Percentiles rank a stretch among this genome's conserved stretches.
Conservation (phyloP, 2,113 vertebrate species). For the Phyllostomus hastatus region DNA sequence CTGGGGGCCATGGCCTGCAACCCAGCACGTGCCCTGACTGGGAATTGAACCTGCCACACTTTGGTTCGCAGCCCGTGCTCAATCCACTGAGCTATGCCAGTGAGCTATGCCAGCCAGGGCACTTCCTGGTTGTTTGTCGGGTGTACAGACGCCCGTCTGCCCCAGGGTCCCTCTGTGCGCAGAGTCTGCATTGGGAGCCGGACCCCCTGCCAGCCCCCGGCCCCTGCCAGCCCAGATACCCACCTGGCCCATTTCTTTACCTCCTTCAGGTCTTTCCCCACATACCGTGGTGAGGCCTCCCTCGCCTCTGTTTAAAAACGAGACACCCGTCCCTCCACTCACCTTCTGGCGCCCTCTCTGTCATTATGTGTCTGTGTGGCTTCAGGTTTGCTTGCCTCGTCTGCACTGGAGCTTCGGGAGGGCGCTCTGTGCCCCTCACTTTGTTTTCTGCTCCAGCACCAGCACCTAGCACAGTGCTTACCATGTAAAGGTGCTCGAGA, state of each 20-base stretch:
- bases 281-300: not conserved
- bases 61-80: no score
- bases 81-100: no score
- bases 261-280: not conserved
- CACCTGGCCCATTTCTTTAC: not conserved
- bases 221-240: not conserved
- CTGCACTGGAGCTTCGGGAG: not conserved
- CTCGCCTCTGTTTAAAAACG: not conserved
- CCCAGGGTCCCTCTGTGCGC: not conserved
- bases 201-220: no score
- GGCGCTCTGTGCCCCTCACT: not conserved
- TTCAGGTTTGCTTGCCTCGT: not conserved
- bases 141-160: not conserved
- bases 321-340: not conserved
- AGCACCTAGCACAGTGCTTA: not conserved
- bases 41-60: no score
- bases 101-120: no score
- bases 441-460: not conserved
- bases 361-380: not conserved
- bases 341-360: not conserved
- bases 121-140: not conserved
- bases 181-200: not conserved
- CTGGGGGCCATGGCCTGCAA: no score
- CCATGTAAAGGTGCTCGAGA: not conserved
- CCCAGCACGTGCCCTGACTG: no score